Evolutionary conservation across 92 coral and sea anemone species (phyloP), one percentile per base, ranked within the genome.

Genomic region (Paramuricea clavata): DNA sequence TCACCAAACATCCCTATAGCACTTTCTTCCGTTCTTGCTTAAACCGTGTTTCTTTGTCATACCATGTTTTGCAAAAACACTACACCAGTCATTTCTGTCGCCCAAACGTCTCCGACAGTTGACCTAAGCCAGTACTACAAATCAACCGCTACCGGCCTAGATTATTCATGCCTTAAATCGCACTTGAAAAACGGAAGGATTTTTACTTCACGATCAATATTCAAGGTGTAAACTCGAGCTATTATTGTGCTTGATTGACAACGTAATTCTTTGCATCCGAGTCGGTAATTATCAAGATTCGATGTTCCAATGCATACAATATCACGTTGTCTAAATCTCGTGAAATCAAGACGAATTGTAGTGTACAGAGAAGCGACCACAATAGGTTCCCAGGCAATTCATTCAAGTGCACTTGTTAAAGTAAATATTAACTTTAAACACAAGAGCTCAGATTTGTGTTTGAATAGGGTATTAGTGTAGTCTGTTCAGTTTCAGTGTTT

Each of bases 141-240:
- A 76, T 30, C 39, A 49, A 54, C 39, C 82, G 82, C 67, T 52
- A 39, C 64, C 82, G 82, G 82, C 82, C 43, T 43, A 76, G 42
- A 76, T 44, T 19, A 49, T 49, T 47, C 23, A 42, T 22, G 64
- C 62, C 36, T 12, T 41, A 76, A 76, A 49, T 76, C 43, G 67
- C 68, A 22, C 82, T 76, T 54, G 82, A 76, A 35, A 15, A 74
- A 49, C 57, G 81, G 81, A 44, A 74, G 27, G 31, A 12, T 65
- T 31, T 5, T 12, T 30, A 15, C 39, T 65, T 28, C 36, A 65
- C 39, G 41, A 28, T 21, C 62, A 54, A 54, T 65, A 65, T 27
- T 6, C 72, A 11, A 65, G 39, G 72, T 31, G 72, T 28, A 13
- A 33, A 65, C 39, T 28, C 0, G 36, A 13, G 72, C 72, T 65